Evolutionary conservation across 2,888 invertebrate genomes (phyloP).

Genomic region (Ochropleura plecta): DNA sequence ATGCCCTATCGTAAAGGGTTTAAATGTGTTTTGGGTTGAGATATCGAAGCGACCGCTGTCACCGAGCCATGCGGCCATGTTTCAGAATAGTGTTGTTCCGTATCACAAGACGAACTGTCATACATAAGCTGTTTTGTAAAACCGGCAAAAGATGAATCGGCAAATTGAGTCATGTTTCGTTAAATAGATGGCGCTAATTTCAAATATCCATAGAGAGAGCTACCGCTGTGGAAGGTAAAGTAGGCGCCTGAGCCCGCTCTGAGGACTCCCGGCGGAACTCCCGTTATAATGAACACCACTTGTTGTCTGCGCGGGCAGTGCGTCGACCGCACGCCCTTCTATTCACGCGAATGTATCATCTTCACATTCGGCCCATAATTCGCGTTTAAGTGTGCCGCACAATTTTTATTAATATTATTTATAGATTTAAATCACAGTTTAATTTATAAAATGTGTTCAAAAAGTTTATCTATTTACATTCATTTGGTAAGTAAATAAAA

Average conservation of each 20-base stretch:
- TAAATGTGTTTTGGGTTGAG: slow-evolving; percentile 58
- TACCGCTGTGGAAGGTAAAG: slow-evolving; percentile 75
- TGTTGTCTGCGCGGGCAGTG: slow-evolving; percentile 89
- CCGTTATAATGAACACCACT: slow-evolving; percentile 89
- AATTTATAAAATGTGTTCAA: slow-evolving; percentile 83
- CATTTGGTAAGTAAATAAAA: slow-evolving; percentile 81
- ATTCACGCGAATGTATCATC: slow-evolving; percentile 88
- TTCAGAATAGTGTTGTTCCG: slow-evolving; percentile 71
- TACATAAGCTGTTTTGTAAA: slow-evolving; percentile 50
- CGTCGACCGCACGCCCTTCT: slow-evolving; percentile 89
- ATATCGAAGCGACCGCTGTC: slow-evolving; percentile 75
- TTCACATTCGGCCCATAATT: slow-evolving; percentile 83
- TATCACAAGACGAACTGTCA: slow-evolving; percentile 51
- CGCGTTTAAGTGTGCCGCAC: slow-evolving; percentile 82
- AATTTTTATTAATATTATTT: slow-evolving; percentile 70
- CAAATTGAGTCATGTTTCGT: slow-evolving; percentile 36
- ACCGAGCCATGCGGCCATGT: slow-evolving; percentile 87
- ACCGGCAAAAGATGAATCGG: slow-evolving; percentile 67
- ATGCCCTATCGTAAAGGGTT: slow-evolving; percentile 57
- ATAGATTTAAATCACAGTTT: slow-evolving; percentile 74
- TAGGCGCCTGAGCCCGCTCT: slow-evolving; percentile 79
- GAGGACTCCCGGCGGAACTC: slow-evolving; percentile 87
- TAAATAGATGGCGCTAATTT: slow-evolving; percentile 81
- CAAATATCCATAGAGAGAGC: slow-evolving; percentile 71
- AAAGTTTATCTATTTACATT: slow-evolving; percentile 78